These are phyloP conservation scores for Chitala chitala DNA, from an alignment of 2,113 vertebrate species.

Conservation along the genomic window DNA sequence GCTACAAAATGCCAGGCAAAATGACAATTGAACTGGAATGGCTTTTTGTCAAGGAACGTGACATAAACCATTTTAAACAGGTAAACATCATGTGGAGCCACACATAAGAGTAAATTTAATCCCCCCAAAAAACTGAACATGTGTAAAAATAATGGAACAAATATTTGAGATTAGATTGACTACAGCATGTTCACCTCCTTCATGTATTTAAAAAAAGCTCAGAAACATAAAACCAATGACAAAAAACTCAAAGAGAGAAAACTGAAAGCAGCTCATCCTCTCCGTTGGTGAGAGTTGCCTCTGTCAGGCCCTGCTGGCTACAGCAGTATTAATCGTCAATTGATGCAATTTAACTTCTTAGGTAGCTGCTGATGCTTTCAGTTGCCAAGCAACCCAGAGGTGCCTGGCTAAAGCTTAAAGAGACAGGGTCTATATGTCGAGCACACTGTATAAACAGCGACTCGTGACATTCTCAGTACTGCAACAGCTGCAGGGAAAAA, in stretches of 20 bases:
- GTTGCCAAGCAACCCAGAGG: constrained; percentile 61
- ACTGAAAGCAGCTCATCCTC: not conserved
- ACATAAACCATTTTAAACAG: too few species aligned
- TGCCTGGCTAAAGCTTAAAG: constrained; percentile 50
- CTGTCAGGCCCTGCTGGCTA: constrained; percentile 39
- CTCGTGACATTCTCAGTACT: too few species aligned
- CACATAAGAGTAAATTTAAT: too few species aligned
- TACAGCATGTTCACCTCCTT: not conserved
- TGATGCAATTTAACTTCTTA: constrained; percentile 63
- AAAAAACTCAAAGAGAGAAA: not conserved
- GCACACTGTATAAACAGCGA: not conserved
- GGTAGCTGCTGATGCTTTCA: constrained; percentile 61
- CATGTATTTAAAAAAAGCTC: not conserved
- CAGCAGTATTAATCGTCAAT: constrained; percentile 54
- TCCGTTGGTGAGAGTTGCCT: not conserved
- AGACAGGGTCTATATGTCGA: constrained; percentile 38
- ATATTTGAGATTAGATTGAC: not conserved
- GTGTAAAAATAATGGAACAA: not conserved
- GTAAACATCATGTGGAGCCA: too few species aligned
- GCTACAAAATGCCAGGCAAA: too few species aligned
- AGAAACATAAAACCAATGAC: not conserved
- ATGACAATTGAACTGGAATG: too few species aligned
- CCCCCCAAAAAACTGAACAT: too few species aligned
- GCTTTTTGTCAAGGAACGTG: too few species aligned
- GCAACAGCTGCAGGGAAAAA: not conserved